A percentile compares a stretch with the other conserved stretches of the same genome.
phyloP scores from a whole-genome alignment of 2,888 invertebrate species.

The Drosophila fulvimacula region DNA sequence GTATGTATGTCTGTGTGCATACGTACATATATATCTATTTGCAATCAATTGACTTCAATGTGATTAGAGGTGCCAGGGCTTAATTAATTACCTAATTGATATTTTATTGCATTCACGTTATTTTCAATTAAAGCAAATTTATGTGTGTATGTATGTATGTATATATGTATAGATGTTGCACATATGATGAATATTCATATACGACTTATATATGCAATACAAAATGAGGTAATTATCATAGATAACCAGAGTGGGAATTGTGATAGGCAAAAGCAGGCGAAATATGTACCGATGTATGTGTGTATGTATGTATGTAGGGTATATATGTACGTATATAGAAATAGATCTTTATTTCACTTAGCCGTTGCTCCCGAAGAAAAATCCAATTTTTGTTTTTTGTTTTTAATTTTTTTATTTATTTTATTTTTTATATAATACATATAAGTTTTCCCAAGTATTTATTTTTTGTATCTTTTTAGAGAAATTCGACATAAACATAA shows the following conservation, averaged over 20 bases:
- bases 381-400: not conserved
- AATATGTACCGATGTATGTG: not conserved
- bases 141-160: not conserved
- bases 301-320: too few species aligned
- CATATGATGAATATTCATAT: not conserved
- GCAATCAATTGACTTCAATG: not conserved
- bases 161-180: not conserved
- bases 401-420: not conserved
- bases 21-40: not conserved
- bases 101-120: constrained; percentile 34
- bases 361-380: too few species aligned
- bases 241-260: not conserved
- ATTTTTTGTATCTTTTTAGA: constrained; percentile 19
- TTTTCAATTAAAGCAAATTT: constrained; percentile 14
- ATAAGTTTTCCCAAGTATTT: constrained; percentile 27
- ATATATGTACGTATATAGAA: not conserved
- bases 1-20: not conserved
- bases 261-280: not conserved
- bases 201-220: not conserved
- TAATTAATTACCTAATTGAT: constrained; percentile 27
- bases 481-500: constrained; percentile 23
- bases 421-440: constrained; percentile 20
- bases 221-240: constrained; percentile 3
- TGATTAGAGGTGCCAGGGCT: not conserved
- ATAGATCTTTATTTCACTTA: too few species aligned